Evolutionary conservation across 2,888 invertebrate genomes (phyloP).

Genomic region (Branchinecta sandiegonensis): DNA sequence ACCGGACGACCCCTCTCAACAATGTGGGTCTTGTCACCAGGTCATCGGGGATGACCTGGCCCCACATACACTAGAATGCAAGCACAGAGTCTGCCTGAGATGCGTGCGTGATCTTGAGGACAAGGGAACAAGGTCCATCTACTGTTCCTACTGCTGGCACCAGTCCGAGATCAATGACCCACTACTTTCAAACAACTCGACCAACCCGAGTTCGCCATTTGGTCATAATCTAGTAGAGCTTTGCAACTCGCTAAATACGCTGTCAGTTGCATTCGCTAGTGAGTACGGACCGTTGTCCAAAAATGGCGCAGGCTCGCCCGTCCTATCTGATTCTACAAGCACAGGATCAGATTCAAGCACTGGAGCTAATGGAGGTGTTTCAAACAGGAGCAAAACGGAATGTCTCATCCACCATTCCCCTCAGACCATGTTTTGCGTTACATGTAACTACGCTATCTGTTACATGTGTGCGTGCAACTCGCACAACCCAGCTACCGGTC

Average conservation of each 20-base stretch:
- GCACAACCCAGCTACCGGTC: constrained; percentile 28
- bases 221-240: constrained; percentile 11
- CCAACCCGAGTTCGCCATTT: constrained; percentile 11
- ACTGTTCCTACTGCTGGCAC: constrained; percentile 11
- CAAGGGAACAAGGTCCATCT: constrained; percentile 16
- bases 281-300: constrained; percentile 6
- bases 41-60: constrained; percentile 13
- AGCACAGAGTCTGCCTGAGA: constrained; percentile 1
- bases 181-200: constrained; percentile 5
- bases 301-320: constrained; percentile 1
- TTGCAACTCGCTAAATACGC: background rate
- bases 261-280: constrained; percentile 12
- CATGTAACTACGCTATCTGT: constrained; percentile 10
- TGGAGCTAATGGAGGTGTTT: background rate
- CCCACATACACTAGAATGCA: constrained; percentile 3
- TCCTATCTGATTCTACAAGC: constrained; percentile 9
- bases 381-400: constrained; percentile 3
- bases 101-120: constrained; percentile 15
- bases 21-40: constrained; percentile 15
- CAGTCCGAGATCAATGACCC: constrained; percentile 12
- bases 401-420: constrained; percentile 11
- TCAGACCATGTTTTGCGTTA: constrained; percentile 6
- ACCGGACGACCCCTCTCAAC: background rate
- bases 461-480: constrained; percentile 12
- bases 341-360: constrained; percentile 7